Base-by-base conservation (phyloP, 2,797 vertebrate species). In the Gobio occitaniae region DNA sequence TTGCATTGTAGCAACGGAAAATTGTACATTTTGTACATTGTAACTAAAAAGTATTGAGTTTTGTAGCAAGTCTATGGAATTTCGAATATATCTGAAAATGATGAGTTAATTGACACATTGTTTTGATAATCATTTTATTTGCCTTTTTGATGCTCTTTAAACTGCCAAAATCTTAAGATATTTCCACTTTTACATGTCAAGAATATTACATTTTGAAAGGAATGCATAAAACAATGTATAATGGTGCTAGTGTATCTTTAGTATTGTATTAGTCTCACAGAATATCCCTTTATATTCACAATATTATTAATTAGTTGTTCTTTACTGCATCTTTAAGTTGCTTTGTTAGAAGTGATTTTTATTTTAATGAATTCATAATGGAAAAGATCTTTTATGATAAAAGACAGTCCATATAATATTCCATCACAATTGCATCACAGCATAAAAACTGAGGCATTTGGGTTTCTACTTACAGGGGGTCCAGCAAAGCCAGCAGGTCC, bases 401-500 rank as follows among this genome's bases (percentile, higher is more conserved):
- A 32, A 16, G 41, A 71, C 11, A 48, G 69, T 47, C 69, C 25
- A 25, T 25, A 25, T 77, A 59, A 59, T 65, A 25, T 61, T 61
- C 17, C 16, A 44, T 38, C 29, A 17, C 32, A 61, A 12, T 25
- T 52, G 17, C 13, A 41, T 25, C 21, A 41, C 65, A 41, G 48
- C 3, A 15, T 12, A 36, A 19, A 82, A 72, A 48, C 10, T 4
- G 6, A 70, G 7, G 4, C 15, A 29, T 38, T 71, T 82, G 3
- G 82, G 52, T 68, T 48, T 82, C 77, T 89, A 96, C 97, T 97
- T 90, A 99, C 98, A 72, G 98, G 98, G 88, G 98, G 97, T n/a
- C 98, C 98, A 12, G 98, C 97, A 10, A 99, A 99, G 48, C 98
- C 98, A 36, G 98, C 97, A 0, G 98, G 98, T 5, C 98, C 98